phyloP scores from a whole-genome alignment of 2,797 vertebrate species.

The Xyrichtys novacula region DNA sequence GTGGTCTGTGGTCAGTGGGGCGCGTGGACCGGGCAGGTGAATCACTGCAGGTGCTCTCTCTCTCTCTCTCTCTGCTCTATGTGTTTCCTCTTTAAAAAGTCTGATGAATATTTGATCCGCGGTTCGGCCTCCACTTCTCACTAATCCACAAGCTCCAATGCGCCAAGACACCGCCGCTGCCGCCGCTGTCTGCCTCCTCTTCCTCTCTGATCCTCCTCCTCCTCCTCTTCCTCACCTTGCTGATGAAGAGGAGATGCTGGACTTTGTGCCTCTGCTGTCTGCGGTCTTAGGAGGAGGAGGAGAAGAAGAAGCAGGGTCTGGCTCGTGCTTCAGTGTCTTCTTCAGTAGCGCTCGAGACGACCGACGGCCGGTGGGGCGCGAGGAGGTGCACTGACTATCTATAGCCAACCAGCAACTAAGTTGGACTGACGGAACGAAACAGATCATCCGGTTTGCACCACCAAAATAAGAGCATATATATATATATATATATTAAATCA shows the following conservation, averaged over 20 bases:
- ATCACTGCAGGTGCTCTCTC: conserved; percentile 62
- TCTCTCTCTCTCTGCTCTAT: conserved; percentile 23
- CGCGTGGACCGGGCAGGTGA: conserved; percentile 56
- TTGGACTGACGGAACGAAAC: not conserved
- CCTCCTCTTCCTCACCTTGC: conserved; percentile 66
- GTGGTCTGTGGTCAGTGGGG: conserved; percentile 28
- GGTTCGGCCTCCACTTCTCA: conserved; percentile 72
- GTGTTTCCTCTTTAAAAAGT: conserved; percentile 62
- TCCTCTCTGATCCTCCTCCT: conserved; percentile 29
- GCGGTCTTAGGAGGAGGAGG: conserved; percentile 16
- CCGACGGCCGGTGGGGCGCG: conserved; percentile 56
- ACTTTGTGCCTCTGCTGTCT: conserved; percentile 8
- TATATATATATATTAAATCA: too few species aligned
- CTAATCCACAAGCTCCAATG: conserved; percentile 80
- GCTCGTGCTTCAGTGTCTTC: conserved; percentile 43
- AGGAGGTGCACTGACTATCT: conserved; percentile 64
- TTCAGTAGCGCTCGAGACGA: conserved; percentile 52
- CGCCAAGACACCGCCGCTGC: conserved; percentile 67
- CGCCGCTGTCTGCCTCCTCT: conserved; percentile 21
- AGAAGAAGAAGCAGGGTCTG: conserved; percentile 7
- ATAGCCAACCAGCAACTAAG: conserved; percentile 26
- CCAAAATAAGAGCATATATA: conserved; percentile 59
- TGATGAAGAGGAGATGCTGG: conserved; percentile 38
- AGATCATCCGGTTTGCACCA: conserved; percentile 41
- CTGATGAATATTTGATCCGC: conserved; percentile 73